phyloP scores from a whole-genome alignment of 1,140 invertebrate species.

The Hyposmocoma kahamanoa region DNA sequence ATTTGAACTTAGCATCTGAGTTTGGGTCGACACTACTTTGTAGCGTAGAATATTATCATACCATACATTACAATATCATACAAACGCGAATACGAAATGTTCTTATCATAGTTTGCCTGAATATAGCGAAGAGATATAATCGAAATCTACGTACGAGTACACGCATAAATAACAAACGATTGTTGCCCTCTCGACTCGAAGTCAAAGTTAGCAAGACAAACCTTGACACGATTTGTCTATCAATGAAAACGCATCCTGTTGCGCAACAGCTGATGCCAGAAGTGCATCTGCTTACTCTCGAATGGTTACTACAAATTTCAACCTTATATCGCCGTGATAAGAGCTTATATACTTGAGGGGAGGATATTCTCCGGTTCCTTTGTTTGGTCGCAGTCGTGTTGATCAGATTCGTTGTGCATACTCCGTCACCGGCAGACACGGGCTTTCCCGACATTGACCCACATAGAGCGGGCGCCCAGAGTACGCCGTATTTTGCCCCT shows the following conservation, averaged over 20 bases:
- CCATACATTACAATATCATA: too few relatives aligned
- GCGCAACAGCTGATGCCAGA: slow-evolving; percentile 2
- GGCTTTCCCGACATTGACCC: slow-evolving; percentile 77
- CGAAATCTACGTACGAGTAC: too few relatives aligned
- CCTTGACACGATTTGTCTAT: slow-evolving; percentile 3
- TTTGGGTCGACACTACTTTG: too few relatives aligned
- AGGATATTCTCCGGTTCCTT: slow-evolving; percentile 43
- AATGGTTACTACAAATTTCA: slow-evolving; percentile 15
- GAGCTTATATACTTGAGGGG: slow-evolving; percentile 24
- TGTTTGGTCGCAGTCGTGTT: slow-evolving; percentile 68
- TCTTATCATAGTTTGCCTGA: too few relatives aligned
- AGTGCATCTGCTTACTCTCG: neutral
- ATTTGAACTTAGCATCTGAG: too few relatives aligned
- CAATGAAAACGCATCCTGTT: slow-evolving; percentile 5
- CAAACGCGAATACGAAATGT: too few relatives aligned
- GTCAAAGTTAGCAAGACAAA: too few relatives aligned
- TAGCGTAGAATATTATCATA: too few relatives aligned
- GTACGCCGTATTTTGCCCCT: slow-evolving; percentile 73
- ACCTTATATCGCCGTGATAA: slow-evolving; percentile 34
- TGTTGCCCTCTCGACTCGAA: too few relatives aligned
- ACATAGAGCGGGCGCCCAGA: slow-evolving; percentile 74
- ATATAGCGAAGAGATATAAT: too few relatives aligned
- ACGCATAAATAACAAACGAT: too few relatives aligned
- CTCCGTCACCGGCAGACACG: slow-evolving; percentile 73
- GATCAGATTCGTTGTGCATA: slow-evolving; percentile 73